phyloP scores from a whole-genome alignment of 2,113 vertebrate genomes.

The Clupea harengus region DNA sequence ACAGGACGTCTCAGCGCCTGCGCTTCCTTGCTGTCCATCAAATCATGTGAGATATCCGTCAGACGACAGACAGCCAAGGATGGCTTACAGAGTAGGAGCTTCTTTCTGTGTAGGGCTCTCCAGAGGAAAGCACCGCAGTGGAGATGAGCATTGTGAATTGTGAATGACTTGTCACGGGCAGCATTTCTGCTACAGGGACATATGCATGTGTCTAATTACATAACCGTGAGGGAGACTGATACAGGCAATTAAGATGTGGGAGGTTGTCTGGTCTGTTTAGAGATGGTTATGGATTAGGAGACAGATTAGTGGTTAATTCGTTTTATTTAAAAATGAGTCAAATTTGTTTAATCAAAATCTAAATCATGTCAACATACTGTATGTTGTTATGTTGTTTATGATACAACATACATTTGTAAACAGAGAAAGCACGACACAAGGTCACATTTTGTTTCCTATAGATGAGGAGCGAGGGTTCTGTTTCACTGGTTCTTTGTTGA shows the following conservation, averaged over 20 bases:
- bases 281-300: not conserved
- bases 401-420: not conserved
- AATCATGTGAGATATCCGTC: slow-evolving; percentile 48
- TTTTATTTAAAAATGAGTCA: too few relatives aligned
- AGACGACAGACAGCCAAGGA: slow-evolving; percentile 43
- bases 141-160: not conserved
- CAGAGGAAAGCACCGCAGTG: not conserved
- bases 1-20: slow-evolving; percentile 60
- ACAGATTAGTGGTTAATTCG: too few relatives aligned
- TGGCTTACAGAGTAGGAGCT: slow-evolving; percentile 1
- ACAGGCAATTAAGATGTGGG: too few relatives aligned
- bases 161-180: not conserved
- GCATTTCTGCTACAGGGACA: not conserved
- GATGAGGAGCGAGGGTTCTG: not conserved
- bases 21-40: slow-evolving; percentile 51
- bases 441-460: not conserved
- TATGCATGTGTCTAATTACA: not conserved
- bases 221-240: too few relatives aligned
- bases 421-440: not conserved
- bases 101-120: slow-evolving; percentile 12
- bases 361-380: not conserved
- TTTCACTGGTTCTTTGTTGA: slow-evolving; percentile 33
- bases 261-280: too few relatives aligned
- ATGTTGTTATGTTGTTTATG: not conserved
- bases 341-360: not conserved